Conservation (phyloP, 2,888 invertebrate genomes). For the Cotesia congregata region DNA sequence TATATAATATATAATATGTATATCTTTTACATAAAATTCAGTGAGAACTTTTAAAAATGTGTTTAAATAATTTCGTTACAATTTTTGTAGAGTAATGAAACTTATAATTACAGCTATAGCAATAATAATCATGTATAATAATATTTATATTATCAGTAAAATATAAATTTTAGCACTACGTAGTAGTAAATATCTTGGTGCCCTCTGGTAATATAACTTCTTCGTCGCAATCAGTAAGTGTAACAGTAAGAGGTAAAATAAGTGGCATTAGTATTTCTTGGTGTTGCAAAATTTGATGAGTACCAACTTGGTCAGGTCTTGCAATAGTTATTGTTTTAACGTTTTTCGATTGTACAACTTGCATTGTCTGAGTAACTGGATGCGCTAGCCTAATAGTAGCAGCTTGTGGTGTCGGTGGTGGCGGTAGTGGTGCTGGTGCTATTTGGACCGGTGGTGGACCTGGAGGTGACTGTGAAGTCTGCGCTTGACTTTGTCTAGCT, state of each 20-base stretch:
- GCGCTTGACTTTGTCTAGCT: slow-evolving; percentile 52
- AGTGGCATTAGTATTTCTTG: slow-evolving; percentile 68
- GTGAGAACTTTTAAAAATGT: slow-evolving; percentile 9
- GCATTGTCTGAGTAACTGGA: slow-evolving; percentile 44
- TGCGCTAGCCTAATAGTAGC: slow-evolving; percentile 45
- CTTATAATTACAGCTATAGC: too few species aligned
- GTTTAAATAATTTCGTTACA: neutral
- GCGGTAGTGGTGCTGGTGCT: slow-evolving; percentile 8
- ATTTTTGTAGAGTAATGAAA: neutral
- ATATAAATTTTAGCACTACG: slow-evolving; percentile 51
- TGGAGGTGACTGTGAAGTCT: slow-evolving; percentile 46
- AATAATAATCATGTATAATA: neutral
- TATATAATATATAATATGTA: neutral
- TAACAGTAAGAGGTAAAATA: slow-evolving; percentile 66
- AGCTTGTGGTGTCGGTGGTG: slow-evolving; percentile 29
- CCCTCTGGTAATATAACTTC: slow-evolving; percentile 68
- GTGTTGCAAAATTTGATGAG: slow-evolving; percentile 63
- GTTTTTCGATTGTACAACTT: slow-evolving; percentile 62
- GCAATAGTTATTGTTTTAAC: slow-evolving; percentile 67
- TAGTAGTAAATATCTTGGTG: slow-evolving; percentile 66
- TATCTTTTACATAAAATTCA: neutral
- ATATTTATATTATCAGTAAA: neutral
- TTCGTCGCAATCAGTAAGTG: slow-evolving; percentile 65
- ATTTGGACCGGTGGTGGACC: slow-evolving; percentile 1
- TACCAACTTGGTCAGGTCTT: slow-evolving; percentile 56